Conservation (phyloP, 1,140 invertebrate species). For the Drosophila pallidifrons region DNA sequence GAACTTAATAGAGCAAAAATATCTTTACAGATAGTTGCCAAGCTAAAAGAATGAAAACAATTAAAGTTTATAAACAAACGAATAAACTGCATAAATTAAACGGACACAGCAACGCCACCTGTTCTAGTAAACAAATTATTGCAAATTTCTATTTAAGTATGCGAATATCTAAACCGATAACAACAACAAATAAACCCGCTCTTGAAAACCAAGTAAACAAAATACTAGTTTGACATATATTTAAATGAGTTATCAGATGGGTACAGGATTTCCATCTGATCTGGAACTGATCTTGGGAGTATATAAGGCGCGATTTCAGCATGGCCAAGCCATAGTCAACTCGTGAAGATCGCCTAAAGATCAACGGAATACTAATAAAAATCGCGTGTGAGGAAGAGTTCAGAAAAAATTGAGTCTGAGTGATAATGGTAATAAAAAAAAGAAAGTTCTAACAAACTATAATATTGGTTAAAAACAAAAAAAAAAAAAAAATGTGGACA, state of each 20-base stretch:
- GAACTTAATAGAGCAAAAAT: slow-evolving; percentile 39
- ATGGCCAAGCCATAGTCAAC: slow-evolving; percentile 51
- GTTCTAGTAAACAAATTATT: slow-evolving; percentile 75
- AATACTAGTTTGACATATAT: slow-evolving; percentile 84
- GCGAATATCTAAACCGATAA: slow-evolving; percentile 44
- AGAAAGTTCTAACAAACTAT: not conserved
- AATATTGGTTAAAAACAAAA: too few relatives aligned
- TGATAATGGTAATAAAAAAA: slow-evolving; percentile 72
- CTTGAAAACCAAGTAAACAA: slow-evolving; percentile 73
- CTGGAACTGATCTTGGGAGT: slow-evolving; percentile 33
- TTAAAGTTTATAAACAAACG: slow-evolving; percentile 13
- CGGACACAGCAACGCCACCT: slow-evolving; percentile 51
- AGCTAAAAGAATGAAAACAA: slow-evolving; percentile 19
- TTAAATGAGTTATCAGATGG: slow-evolving; percentile 59
- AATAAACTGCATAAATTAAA: slow-evolving; percentile 44
- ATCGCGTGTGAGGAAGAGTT: slow-evolving; percentile 73
- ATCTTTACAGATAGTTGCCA: slow-evolving; percentile 5
- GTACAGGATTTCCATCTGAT: slow-evolving; percentile 78
- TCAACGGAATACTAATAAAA: slow-evolving; percentile 53
- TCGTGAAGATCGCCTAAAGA: slow-evolving; percentile 65
- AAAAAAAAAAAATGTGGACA: not conserved
- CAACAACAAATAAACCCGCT: slow-evolving; percentile 53
- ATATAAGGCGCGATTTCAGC: slow-evolving; percentile 61
- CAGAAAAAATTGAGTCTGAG: slow-evolving; percentile 76
- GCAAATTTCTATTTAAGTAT: slow-evolving; percentile 62